These are phyloP conservation scores for Vombatus ursinus DNA, from an alignment of 2,113 vertebrate genomes.

Conservation along the genomic window DNA sequence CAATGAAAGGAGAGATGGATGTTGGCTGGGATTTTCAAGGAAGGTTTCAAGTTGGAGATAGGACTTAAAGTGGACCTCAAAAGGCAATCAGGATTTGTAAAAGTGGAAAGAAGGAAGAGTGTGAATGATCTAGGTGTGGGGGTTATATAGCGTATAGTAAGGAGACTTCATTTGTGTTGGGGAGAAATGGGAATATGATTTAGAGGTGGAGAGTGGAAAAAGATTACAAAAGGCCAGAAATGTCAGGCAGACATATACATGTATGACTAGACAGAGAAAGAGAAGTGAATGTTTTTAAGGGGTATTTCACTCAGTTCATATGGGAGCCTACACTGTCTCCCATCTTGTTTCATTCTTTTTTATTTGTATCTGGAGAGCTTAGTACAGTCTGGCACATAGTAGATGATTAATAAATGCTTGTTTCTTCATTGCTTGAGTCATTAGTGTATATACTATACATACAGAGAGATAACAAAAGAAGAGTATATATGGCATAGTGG, in stretches of 20 bases:
- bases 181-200: not conserved
- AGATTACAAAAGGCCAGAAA: not conserved
- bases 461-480: not conserved
- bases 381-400: not conserved
- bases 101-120: not conserved
- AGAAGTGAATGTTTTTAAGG: constrained; percentile 37
- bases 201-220: not conserved
- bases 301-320: constrained; percentile 11
- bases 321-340: not conserved
- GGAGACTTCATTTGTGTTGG: not conserved
- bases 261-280: not conserved
- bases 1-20: not conserved
- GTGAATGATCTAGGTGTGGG: not conserved
- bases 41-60: not conserved
- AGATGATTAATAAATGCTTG: not conserved
- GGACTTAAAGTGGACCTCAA: not conserved
- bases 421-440: not conserved
- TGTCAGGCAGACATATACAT: not conserved
- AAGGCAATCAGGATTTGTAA: not conserved
- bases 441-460: not conserved
- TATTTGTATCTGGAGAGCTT: not conserved
- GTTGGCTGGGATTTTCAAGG: not conserved
- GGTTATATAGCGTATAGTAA: not conserved
- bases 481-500: not conserved
- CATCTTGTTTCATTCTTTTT: not conserved